These are phyloP conservation scores for Gari tellinella DNA, from an alignment of 2,888 invertebrate genomes.

Conservation along the genomic window DNA sequence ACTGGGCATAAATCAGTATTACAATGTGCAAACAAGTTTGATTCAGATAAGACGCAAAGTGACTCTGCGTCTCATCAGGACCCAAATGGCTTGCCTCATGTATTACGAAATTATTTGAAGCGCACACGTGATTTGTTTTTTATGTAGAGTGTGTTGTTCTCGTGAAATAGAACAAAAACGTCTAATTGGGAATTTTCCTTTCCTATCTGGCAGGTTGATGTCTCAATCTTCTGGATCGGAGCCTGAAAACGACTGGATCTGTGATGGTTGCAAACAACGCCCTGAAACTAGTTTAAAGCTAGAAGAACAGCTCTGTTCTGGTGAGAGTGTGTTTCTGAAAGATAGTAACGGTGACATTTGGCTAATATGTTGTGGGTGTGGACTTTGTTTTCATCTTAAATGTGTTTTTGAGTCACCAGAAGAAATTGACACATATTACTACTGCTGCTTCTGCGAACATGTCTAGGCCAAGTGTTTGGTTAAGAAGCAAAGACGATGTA, in stretches of 20 bases:
- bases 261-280: neutral
- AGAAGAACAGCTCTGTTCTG: conserved; percentile 17
- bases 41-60: no score
- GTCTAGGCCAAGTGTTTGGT: conserved; percentile 1
- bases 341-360: conserved; percentile 22
- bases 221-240: conserved; percentile 4
- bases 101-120: no score
- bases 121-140: no score
- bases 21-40: no score
- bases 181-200: no score
- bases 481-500: conserved; percentile 1
- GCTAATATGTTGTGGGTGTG: conserved; percentile 16
- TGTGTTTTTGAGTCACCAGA: conserved; percentile 13
- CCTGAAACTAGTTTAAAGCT: conserved; percentile 14
- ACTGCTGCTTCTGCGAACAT: neutral
- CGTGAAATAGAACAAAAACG: no score
- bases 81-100: no score
- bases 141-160: no score
- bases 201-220: no score
- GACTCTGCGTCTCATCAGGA: no score
- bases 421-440: neutral
- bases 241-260: conserved; percentile 16
- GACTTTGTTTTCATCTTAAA: conserved; percentile 15
- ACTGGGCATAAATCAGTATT: no score
- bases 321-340: conserved; percentile 8